Percentiles rank a stretch among this genome's conserved stretches.
phyloP scores from a whole-genome alignment of 1,140 invertebrate species.

The Aphaenogaster floridana region DNA sequence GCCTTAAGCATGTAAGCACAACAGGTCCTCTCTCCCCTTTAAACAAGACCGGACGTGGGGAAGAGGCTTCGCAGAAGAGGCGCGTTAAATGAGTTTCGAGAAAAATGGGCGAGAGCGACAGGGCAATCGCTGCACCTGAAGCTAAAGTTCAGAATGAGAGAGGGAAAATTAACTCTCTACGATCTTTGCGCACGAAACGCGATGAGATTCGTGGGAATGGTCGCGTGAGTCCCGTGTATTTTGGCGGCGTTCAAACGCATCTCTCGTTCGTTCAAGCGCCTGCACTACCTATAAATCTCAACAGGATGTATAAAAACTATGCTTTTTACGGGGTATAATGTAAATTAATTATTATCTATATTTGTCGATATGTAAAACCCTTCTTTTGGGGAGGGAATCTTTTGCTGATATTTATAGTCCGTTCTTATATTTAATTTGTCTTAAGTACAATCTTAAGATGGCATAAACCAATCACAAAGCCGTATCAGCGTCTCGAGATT shows the following conservation, averaged over 20 bases:
- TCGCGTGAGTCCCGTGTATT: not conserved
- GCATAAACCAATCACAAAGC: no score
- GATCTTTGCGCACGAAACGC: not conserved
- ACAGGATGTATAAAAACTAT: not conserved
- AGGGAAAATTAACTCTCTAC: constrained; percentile 4
- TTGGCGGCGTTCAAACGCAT: not conserved
- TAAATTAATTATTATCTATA: not conserved
- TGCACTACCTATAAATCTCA: not conserved
- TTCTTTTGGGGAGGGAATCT: not conserved
- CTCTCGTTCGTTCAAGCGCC: not conserved
- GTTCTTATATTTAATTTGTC: no score
- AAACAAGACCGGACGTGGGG: not conserved
- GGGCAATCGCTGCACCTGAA: no score
- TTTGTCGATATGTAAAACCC: not conserved
- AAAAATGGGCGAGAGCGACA: not conserved
- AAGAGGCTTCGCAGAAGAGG: constrained; percentile 33
- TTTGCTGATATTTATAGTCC: no score
- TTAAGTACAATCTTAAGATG: no score
- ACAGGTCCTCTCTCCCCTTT: not conserved
- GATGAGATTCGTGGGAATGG: not conserved
- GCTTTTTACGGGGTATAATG: not conserved
- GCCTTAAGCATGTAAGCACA: not conserved
- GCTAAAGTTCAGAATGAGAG: not conserved
- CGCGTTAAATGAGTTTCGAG: constrained; percentile 28
- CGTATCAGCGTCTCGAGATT: no score